phyloP scores from a whole-genome alignment of 2,797 vertebrate genomes.

The Iguana delicatissima region DNA sequence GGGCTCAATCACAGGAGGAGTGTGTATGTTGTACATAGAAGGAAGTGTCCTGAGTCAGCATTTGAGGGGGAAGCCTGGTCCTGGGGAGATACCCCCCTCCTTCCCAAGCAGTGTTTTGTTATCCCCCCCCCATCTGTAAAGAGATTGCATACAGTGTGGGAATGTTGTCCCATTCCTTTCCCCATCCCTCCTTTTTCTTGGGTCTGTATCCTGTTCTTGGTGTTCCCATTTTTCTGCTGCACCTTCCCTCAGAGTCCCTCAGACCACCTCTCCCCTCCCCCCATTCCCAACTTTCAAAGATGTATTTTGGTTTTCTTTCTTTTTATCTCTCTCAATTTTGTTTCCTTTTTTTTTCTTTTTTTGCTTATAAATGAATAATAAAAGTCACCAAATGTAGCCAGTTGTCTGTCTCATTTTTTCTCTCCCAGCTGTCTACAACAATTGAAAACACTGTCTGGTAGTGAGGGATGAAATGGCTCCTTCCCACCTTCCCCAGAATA shows the following conservation, averaged over 20 bases:
- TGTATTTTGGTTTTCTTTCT: conserved; percentile 37
- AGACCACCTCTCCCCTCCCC: not conserved
- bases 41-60: not conserved
- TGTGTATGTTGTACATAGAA: not conserved
- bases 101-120: conserved; percentile 13
- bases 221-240: conserved; percentile 33
- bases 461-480: not conserved
- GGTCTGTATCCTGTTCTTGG: conserved; percentile 34
- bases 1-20: not conserved
- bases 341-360: conserved; percentile 17
- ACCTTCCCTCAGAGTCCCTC: conserved; percentile 10
- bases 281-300: not conserved
- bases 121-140: not conserved
- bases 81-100: not conserved
- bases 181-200: conserved; percentile 9
- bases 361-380: conserved; percentile 49
- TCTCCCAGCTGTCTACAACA: not conserved
- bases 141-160: conserved; percentile 25
- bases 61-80: conserved; percentile 12
- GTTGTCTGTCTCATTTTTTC: not conserved
- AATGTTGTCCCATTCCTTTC: not conserved
- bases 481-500: not conserved
- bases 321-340: conserved; percentile 25
- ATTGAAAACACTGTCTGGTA: not conserved
- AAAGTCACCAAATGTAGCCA: conserved; percentile 25